Conservation (phyloP, 2,888 invertebrate genomes). For the Stenurella melanura region DNA sequence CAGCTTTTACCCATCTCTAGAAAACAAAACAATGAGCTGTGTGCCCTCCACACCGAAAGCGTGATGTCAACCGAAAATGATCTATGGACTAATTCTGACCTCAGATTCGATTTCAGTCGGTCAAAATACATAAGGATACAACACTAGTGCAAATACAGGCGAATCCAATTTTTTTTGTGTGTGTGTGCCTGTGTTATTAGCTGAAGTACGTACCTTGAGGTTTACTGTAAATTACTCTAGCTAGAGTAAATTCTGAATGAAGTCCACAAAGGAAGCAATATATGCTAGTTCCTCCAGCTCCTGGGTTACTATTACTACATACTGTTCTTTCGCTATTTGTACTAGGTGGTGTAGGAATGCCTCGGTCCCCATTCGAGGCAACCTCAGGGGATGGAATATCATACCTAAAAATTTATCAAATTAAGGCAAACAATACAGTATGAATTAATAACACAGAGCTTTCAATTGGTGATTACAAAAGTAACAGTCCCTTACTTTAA, state of each 20-base stretch:
- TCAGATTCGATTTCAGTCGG: too few relatives aligned
- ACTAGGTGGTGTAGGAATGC: slow-evolving; percentile 84
- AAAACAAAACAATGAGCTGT: too few relatives aligned
- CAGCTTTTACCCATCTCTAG: too few relatives aligned
- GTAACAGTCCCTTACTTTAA: too few relatives aligned
- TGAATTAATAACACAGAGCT: neutral
- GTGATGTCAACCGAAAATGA: too few relatives aligned
- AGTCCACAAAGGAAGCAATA: slow-evolving; percentile 93
- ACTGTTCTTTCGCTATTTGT: slow-evolving; percentile 83
- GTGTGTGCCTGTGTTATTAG: too few relatives aligned
- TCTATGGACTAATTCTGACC: too few relatives aligned
- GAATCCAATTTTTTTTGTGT: too few relatives aligned
- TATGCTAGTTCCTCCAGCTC: slow-evolving; percentile 85
- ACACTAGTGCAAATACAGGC: too few relatives aligned
- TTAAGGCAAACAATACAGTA: neutral
- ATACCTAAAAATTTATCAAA: slow-evolving; percentile 76
- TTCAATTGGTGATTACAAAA: too few relatives aligned
- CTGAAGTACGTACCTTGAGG: slow-evolving; percentile 72
- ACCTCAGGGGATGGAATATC: slow-evolving; percentile 81
- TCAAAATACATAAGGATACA: too few relatives aligned
- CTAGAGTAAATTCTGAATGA: slow-evolving; percentile 90
- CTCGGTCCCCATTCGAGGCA: slow-evolving; percentile 80
- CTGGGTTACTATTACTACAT: slow-evolving; percentile 78
- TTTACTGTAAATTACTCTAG: slow-evolving; percentile 83
- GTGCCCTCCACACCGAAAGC: too few relatives aligned